A percentile compares a stretch with the other conserved stretches of the same genome.
Evolutionary conservation across 2,888 invertebrate genomes (phyloP).

Genomic region (Plebejus melissa): DNA sequence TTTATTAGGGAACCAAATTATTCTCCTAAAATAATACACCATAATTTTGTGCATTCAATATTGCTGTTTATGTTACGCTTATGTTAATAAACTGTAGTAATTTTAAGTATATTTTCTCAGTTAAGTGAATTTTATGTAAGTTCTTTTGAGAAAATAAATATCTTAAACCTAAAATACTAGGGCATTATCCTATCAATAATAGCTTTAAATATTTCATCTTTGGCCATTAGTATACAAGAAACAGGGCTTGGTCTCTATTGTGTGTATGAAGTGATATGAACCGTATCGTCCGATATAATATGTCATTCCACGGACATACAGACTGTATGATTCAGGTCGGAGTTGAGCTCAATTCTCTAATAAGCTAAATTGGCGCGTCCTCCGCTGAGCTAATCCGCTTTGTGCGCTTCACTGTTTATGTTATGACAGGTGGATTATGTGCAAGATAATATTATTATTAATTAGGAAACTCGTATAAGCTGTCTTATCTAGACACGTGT

Average conservation of each 20-base stretch:
- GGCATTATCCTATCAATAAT: too few species aligned
- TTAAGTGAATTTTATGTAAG: too few species aligned
- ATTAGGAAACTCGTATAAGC: too few species aligned
- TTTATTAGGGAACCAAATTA: too few species aligned
- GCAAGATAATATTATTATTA: not conserved
- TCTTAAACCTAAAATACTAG: too few species aligned
- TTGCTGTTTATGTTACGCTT: too few species aligned
- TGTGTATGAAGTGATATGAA: not conserved
- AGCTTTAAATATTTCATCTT: not conserved
- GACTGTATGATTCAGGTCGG: conserved; percentile 36
- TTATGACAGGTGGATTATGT: conserved; percentile 3
- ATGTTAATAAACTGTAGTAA: too few species aligned
- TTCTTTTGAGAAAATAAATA: too few species aligned
- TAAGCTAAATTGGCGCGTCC: conserved; percentile 65
- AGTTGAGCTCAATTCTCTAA: conserved; percentile 52
- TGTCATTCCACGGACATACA: conserved; percentile 12
- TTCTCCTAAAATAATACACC: too few species aligned
- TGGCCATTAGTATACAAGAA: not conserved
- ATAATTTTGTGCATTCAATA: too few species aligned
- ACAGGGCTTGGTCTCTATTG: conserved; percentile 12
- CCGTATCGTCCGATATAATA: not conserved
- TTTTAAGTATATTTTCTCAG: too few species aligned
- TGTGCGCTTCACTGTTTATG: conserved; percentile 17
- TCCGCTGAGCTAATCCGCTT: conserved; percentile 42
- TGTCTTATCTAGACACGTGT: too few species aligned